These are phyloP conservation scores for Erpobdella octoculata DNA, from an alignment of 2,888 invertebrate species.

Conservation along the genomic window DNA sequence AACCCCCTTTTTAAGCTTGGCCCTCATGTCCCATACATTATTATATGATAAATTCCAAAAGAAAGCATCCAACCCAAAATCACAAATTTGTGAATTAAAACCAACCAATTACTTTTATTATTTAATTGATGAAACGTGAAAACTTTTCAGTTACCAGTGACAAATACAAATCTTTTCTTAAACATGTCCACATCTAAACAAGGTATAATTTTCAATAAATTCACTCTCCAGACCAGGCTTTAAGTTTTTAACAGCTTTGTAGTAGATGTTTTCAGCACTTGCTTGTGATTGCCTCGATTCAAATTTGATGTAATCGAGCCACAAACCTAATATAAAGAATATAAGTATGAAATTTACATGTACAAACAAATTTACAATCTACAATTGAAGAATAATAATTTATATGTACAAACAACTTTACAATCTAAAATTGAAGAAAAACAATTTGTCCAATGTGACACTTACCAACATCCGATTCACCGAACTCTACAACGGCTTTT, in stretches of 20 bases:
- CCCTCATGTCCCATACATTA: no score
- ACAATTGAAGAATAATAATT: background rate
- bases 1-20: no score
- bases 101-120: no score
- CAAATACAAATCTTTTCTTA: no score
- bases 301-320: slow-evolving; percentile 22
- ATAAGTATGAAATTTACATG: background rate
- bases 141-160: no score
- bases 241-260: slow-evolving; percentile 14
- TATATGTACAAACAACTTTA: background rate
- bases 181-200: slow-evolving; percentile 18
- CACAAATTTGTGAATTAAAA: no score
- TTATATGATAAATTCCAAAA: no score
- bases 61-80: no score
- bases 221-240: slow-evolving; percentile 22
- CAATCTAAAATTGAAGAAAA: background rate
- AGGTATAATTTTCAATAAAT: slow-evolving; percentile 19
- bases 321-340: slow-evolving; percentile 9
- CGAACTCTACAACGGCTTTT: background rate
- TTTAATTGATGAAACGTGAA: no score
- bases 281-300: slow-evolving; percentile 10
- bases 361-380: background rate
- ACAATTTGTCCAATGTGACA: no score
- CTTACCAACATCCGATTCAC: slow-evolving; percentile 14
- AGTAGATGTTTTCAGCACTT: background rate